Base-by-base conservation (phyloP, 2,888 invertebrate species). In the Norana najaformis region DNA sequence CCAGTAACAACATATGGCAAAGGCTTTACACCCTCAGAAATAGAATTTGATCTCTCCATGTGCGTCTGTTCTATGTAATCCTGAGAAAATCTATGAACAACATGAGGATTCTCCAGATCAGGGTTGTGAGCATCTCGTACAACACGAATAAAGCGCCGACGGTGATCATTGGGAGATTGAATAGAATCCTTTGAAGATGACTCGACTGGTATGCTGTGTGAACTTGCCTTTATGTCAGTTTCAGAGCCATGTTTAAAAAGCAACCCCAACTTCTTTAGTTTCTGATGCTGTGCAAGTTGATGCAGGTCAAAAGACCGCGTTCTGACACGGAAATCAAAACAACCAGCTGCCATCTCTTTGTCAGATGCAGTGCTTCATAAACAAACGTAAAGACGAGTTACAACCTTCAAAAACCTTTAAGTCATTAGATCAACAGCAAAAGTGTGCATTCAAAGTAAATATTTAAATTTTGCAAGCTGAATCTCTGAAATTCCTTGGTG, bases 21-120 rank as follows among this genome's bases (percentile, higher is more conserved):
- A 36, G 85, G 85, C 23, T 85, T 85, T 36, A 85, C 85, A 85
- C 85, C 85, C 23, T 85, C 85, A 36, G 85, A 85, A 30, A 85
- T 36, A 36, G 85, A 85, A 85, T 85, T 35, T 85, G 85, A 35
- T 85, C 85, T 85, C 35, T 85, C 85, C 16, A 85, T 36, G 35
- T 20, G 20, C 4, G 37, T 36, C 36, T 85, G 36, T 23, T 85
- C 85, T n/a, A 85, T 85, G 37, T 85, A 85, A 85, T 85, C 85
- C 85, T 85, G 85, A 35, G 85, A 85, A 37, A 85, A 85, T 85
- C 85, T 85, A 37, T 85, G 85, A 85, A 85, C 37, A 37, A 85
- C 85, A 36, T 85, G 85, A 85, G 85, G 85, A 85, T 85, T 85
- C 37, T 85, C 85, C 4, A 36, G 85, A 85, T 85, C 85, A 23